Base-by-base conservation (phyloP, 2,113 vertebrate genomes). In the Pipra filicauda region DNA sequence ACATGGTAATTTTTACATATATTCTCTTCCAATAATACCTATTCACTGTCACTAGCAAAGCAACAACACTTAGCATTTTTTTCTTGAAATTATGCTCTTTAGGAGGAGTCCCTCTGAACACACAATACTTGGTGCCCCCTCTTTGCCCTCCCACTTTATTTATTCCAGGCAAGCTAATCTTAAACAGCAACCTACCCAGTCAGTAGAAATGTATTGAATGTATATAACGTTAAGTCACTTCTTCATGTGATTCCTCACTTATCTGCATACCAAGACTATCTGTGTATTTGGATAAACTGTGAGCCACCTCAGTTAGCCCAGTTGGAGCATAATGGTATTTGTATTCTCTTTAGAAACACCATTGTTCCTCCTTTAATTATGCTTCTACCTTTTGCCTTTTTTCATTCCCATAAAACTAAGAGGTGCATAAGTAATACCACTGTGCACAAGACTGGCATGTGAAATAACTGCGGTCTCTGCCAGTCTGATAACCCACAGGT, bases 121-220 rank as follows among this genome's bases (percentile, higher is more conserved):
- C 31, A 54, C 11, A 24, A 7, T 28, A 27, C 18, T 48, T 41
- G 17, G 37, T 64, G 49, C 31, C 17, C 11, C 3, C 26, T 31
- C 46, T 54, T 73, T 84, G 20, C 28, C 5, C 11, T 86, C n/a
- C 12, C 10, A 9, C 16, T 88, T 62, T 23, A 35, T 77, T 78
- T 79, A 66, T 20, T 88, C 41, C 44, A 51, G 28, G 15, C 9
- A 27, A 0, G 0, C 31, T 54, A 24, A 35, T 30, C 28, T 21
- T n/a, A 15, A 4, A n/a, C 17, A 41, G n/a, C 20, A 66, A 37
- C 39, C 21, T 72, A 17, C 11, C 22, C 1, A 0, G 26, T 15
- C 49, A 58, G 46, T 54, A n/a, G 55, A 77, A 51, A 41, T 59
- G 55, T 39, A 30, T 0, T 70, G 30, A 88, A 73, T 27, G 8